phyloP scores from a whole-genome alignment of 2,113 vertebrate genomes.

The Manacus vitellinus region DNA sequence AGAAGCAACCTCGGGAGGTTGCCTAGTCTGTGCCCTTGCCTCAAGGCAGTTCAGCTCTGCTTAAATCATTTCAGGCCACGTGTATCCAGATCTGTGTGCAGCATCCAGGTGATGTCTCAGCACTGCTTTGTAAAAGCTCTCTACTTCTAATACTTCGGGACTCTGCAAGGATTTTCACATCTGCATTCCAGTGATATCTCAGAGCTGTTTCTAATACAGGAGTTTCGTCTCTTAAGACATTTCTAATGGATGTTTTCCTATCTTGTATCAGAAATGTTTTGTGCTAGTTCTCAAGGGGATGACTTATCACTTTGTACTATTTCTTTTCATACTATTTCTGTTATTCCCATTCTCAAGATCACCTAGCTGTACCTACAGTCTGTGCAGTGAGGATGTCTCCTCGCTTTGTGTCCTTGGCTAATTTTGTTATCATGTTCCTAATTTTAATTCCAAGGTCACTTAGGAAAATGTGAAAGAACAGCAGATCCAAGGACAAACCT shows the following conservation, averaged over 20 bases:
- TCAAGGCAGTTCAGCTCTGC: slow-evolving; percentile 24
- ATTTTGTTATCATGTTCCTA: background rate
- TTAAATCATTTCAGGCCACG: background rate
- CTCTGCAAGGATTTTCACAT: background rate
- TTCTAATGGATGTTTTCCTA: background rate
- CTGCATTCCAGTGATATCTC: background rate
- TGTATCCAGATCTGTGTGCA: background rate
- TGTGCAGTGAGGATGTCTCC: background rate
- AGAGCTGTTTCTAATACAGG: background rate
- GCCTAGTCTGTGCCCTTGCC: slow-evolving; percentile 4
- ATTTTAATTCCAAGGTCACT: slow-evolving; percentile 18
- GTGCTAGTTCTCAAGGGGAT: background rate
- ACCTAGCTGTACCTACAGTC: background rate
- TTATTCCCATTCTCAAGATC: background rate
- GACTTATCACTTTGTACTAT: background rate
- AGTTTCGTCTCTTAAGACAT: background rate
- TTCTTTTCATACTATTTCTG: background rate
- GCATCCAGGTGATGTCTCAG: slow-evolving; percentile 25
- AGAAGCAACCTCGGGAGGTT: background rate
- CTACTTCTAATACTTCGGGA: background rate
- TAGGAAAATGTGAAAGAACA: slow-evolving; percentile 12
- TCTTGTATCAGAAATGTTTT: background rate
- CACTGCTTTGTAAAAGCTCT: slow-evolving; percentile 3
- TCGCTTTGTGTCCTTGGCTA: background rate
- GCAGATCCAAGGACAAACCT: slow-evolving; percentile 25